Evolutionary conservation across 2,888 invertebrate species (phyloP).

Genomic region (Spilosoma lubricipeda): DNA sequence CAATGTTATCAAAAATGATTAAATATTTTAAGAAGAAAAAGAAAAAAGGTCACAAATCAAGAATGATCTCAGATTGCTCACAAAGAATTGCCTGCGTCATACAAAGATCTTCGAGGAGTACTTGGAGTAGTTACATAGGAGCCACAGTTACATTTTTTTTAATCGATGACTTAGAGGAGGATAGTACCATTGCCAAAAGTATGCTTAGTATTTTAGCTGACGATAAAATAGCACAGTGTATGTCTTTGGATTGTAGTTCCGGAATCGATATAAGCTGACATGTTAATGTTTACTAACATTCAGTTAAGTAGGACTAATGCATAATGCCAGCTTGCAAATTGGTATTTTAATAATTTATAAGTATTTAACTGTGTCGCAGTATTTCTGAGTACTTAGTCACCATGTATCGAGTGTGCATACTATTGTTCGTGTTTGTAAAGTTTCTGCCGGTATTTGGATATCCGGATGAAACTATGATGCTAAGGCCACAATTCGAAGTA

Average conservation of each 20-base stretch:
- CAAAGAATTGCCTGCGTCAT: conserved; percentile 78
- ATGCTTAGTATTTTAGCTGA: conserved; percentile 77
- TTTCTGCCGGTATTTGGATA: conserved; percentile 45
- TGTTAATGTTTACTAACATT: conserved; percentile 65
- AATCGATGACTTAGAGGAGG: conserved; percentile 77
- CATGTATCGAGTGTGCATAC: conserved; percentile 59
- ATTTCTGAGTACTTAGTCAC: conserved; percentile 49
- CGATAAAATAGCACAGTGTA: conserved; percentile 80
- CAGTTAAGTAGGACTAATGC: conserved; percentile 62
- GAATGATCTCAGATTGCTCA: conserved; percentile 77
- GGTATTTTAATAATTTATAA: conserved; percentile 48
- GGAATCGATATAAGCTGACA: conserved; percentile 82
- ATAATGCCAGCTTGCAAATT: conserved; percentile 63
- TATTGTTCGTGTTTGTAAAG: conserved; percentile 54
- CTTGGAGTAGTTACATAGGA: conserved; percentile 76
- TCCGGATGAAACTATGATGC: conserved; percentile 60
- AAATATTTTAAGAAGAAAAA: conserved; percentile 80
- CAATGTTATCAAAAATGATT: conserved; percentile 78
- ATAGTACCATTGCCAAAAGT: conserved; percentile 73
- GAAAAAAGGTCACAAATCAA: conserved; percentile 71
- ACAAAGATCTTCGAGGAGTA: conserved; percentile 65
- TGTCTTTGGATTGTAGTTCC: conserved; percentile 80
- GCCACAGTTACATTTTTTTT: conserved; percentile 76
- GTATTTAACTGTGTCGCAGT: conserved; percentile 46
- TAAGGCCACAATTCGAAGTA: conserved; percentile 61